Base-by-base conservation (phyloP, 1,140 invertebrate genomes). In the Drosophila pseudoobscura region DNA sequence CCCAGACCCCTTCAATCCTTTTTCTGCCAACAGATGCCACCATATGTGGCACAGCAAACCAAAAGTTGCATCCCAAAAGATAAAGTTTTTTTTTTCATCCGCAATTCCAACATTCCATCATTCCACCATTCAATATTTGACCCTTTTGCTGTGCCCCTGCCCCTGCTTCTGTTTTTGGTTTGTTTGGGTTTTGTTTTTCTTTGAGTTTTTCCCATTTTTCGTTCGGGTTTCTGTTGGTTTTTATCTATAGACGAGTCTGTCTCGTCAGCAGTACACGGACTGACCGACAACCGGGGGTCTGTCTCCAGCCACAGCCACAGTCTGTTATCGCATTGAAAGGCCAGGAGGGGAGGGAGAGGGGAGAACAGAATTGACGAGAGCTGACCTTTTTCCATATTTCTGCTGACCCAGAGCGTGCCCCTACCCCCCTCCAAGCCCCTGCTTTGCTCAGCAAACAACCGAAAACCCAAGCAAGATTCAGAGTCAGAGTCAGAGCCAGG, bases 361-460 rank as follows among this genome's bases (percentile, higher is more conserved):
- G 41, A 44, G 22, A 35, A 55, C 52, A 46, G 71, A 75, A 72
- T 75, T 60, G 55, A 51, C 57, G 54, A 24, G 46, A 29, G 50
- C 54, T 89, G 85, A 89, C 84, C 85, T 89, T 70, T 82, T 80
- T 62, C 58, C 64, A 75, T 61, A 75, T 64, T 62, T 85, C 17
- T 72, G 62, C 77, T 89, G 84, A 89, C 84, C 84, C 66, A 70
- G 47, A 46, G 35, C 71, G 59, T 66, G 66, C 55, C 55, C 56
- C 55, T 57, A 44, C 39, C 41, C 45, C 45, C 39, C 26, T 9
- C 31, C 31, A 6, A 31, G 31, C 8, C 31, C 8, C 31, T 2
- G 7, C 47, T 5, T 24, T 35, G 9, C 13, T 43, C 39, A 45
- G 24, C 45, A 56, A 29, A 43, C 35, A 39, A 39, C 35, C 35